Evolutionary conservation across 2,113 vertebrate genomes (phyloP).

Genomic region (Hippocampus zosterae): DNA sequence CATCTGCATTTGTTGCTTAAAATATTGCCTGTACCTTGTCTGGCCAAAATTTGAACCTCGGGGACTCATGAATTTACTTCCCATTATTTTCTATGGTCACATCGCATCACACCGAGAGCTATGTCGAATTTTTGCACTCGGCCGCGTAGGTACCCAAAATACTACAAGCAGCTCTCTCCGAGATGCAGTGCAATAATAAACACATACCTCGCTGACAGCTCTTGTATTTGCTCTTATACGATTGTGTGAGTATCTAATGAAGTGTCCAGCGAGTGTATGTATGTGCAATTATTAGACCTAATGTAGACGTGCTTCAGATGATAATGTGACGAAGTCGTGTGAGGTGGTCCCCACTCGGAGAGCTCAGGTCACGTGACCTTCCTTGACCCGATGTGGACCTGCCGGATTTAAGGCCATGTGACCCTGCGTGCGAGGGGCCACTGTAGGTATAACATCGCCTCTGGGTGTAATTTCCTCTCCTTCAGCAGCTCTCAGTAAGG

Average conservation of each 20-base stretch:
- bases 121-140: background rate
- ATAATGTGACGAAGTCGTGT: conserved; percentile 43
- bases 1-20: too few species aligned
- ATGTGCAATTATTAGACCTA: conserved; percentile 16
- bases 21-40: too few species aligned
- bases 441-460: conserved; percentile 32
- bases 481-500: conserved; percentile 54
- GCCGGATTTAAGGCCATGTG: conserved; percentile 29
- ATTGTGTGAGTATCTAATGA: conserved; percentile 6
- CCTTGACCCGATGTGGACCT: conserved; percentile 21
- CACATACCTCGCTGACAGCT: background rate
- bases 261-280: background rate
- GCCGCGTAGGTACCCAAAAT: background rate
- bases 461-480: conserved; percentile 55
- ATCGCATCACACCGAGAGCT: background rate
- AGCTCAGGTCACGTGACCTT: conserved; percentile 41
- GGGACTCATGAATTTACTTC: too few species aligned
- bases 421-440: conserved; percentile 31
- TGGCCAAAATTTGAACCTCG: too few species aligned
- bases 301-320: conserved; percentile 27
- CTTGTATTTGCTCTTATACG: background rate
- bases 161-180: background rate
- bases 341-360: conserved; percentile 36
- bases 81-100: background rate
- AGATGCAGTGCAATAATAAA: background rate